A percentile compares a stretch with the other conserved stretches of the same genome.
Evolutionary conservation across 2,797 vertebrate genomes (phyloP).

Genomic region (Sebastiscus albofasciatus): DNA sequence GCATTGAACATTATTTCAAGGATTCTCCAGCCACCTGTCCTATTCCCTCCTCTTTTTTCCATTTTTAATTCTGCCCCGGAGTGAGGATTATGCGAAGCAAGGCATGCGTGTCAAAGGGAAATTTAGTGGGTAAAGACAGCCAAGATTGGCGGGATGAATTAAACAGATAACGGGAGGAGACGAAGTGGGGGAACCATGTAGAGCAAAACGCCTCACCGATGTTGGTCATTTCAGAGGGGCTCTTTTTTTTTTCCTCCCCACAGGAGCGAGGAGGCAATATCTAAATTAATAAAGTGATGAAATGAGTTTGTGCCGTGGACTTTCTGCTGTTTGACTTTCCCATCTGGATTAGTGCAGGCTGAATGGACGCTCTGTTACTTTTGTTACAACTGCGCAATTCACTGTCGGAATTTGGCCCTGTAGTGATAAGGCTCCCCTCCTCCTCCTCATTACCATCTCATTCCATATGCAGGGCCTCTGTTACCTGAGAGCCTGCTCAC

Average conservation of each 20-base stretch:
- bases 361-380: slow-evolving; percentile 89
- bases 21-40: slow-evolving; percentile 86
- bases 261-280: slow-evolving; percentile 84
- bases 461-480: slow-evolving; percentile 81
- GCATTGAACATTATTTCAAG: slow-evolving; percentile 86
- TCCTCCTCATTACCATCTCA: slow-evolving; percentile 82
- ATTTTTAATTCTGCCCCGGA: slow-evolving; percentile 87
- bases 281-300: slow-evolving; percentile 89
- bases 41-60: slow-evolving; percentile 78
- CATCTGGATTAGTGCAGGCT: slow-evolving; percentile 91
- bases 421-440: slow-evolving; percentile 75
- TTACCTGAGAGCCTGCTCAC: slow-evolving; percentile 81
- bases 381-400: slow-evolving; percentile 87
- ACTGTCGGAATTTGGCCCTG: slow-evolving; percentile 86
- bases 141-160: slow-evolving; percentile 89
- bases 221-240: slow-evolving; percentile 86
- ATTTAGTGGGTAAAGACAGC: slow-evolving; percentile 89
- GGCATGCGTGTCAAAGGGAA: slow-evolving; percentile 91
- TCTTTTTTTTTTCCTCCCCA: slow-evolving; percentile 71
- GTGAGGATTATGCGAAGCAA: slow-evolving; percentile 88
- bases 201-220: slow-evolving; percentile 84
- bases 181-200: slow-evolving; percentile 81
- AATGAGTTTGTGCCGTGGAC: slow-evolving; percentile 88
- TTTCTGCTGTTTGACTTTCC: slow-evolving; percentile 92
- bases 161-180: slow-evolving; percentile 86